Percentiles rank a stretch among this genome's conserved stretches.
phyloP scores from a whole-genome alignment of 2,797 vertebrate genomes.

The Bryconaethiops microstoma region DNA sequence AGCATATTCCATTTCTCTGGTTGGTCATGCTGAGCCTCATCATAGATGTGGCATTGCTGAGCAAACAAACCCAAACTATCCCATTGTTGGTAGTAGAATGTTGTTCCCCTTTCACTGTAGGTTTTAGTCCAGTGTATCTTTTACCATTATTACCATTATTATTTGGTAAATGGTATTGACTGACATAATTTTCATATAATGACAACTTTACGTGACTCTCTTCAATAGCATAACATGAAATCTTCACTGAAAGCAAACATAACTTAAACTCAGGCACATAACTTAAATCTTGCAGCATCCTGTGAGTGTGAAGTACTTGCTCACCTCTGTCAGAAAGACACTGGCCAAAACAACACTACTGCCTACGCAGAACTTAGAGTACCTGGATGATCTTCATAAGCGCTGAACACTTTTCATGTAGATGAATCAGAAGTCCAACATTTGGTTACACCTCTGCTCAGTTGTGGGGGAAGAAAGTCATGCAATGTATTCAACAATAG shows the following conservation, averaged over 20 bases:
- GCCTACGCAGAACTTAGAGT: conserved; percentile 15
- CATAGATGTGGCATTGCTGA: too few relatives aligned
- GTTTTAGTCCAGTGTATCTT: too few relatives aligned
- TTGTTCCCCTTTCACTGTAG: too few relatives aligned
- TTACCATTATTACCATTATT: too few relatives aligned
- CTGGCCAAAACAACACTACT: not conserved
- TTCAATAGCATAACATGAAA: not conserved
- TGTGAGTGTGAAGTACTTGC: not conserved
- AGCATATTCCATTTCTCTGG: too few relatives aligned
- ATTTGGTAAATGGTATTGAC: too few relatives aligned
- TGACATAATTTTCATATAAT: too few relatives aligned
- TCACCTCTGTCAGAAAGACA: not conserved
- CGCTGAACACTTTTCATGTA: not conserved
- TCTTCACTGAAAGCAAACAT: not conserved
- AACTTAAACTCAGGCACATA: not conserved
- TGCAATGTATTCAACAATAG: not conserved
- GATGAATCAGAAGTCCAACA: not conserved
- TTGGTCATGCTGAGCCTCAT: too few relatives aligned
- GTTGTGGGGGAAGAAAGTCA: not conserved
- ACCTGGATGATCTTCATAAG: not conserved
- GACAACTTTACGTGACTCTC: too few relatives aligned
- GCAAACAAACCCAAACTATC: too few relatives aligned
- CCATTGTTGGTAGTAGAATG: too few relatives aligned
- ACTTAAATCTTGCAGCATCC: not conserved
- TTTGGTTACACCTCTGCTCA: not conserved